Conservation (phyloP, 1,140 invertebrate genomes). For the Apolygus lucorum region DNA sequence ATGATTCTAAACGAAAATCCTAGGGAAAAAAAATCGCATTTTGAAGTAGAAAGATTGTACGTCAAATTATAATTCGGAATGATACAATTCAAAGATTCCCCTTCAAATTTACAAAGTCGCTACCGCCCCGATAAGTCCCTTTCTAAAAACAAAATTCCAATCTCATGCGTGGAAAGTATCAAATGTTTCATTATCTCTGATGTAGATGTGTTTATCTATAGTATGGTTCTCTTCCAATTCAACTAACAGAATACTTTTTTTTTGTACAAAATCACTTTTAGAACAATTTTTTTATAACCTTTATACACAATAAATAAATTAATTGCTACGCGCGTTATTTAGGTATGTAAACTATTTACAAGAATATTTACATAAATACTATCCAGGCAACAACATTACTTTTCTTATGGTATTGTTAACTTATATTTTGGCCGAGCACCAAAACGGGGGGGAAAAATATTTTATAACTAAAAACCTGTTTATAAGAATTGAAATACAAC, state of each 20-base stretch:
- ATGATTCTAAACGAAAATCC: too few relatives aligned
- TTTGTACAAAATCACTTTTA: slow-evolving; percentile 22
- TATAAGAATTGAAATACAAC: background rate
- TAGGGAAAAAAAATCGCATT: too few relatives aligned
- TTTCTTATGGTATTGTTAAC: slow-evolving; percentile 13
- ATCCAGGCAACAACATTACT: slow-evolving; percentile 21
- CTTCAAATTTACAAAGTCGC: too few relatives aligned
- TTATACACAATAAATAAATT: slow-evolving; percentile 25
- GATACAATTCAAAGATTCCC: too few relatives aligned
- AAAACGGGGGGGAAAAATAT: background rate
- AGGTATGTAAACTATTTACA: slow-evolving; percentile 23
- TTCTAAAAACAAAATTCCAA: background rate
- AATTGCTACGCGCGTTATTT: slow-evolving; percentile 13
- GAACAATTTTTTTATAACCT: slow-evolving; percentile 23
- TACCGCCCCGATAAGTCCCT: too few relatives aligned
- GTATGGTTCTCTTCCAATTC: slow-evolving; percentile 1
- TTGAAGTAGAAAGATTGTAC: too few relatives aligned
- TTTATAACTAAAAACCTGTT: background rate
- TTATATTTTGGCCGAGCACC: slow-evolving; percentile 21
- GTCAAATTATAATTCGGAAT: too few relatives aligned
- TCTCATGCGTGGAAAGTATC: background rate
- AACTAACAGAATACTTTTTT: slow-evolving; percentile 5
- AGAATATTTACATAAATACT: slow-evolving; percentile 26
- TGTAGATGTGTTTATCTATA: background rate
- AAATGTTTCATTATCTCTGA: slow-evolving; percentile 7